Evolutionary conservation across 2,888 invertebrate species (phyloP).

Genomic region (Apotomis turbidana): DNA sequence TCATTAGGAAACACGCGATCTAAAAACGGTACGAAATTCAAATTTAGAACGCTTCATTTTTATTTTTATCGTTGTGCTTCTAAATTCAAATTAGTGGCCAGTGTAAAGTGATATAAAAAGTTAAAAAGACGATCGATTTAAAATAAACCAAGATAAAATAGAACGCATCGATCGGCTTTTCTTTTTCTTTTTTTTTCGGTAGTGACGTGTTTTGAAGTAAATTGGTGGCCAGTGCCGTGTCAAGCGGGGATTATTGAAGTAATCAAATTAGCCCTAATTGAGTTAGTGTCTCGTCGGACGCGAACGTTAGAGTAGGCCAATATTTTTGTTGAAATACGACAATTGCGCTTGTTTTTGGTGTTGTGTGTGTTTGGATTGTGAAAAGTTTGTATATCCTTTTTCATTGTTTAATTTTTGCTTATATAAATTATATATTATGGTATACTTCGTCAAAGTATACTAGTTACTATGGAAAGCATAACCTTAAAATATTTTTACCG

Average conservation of each 20-base stretch:
- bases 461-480: no score
- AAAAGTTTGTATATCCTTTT: conserved; percentile 34
- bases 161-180: not conserved
- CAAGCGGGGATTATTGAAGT: conserved; percentile 64
- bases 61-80: conserved; percentile 8
- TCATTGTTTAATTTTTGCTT: not conserved
- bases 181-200: not conserved
- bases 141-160: not conserved
- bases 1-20: conserved; percentile 52
- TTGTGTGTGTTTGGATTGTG: conserved; percentile 31
- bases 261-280: conserved; percentile 80
- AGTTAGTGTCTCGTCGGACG: conserved; percentile 67
- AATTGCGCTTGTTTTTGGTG: conserved; percentile 31
- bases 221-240: conserved; percentile 51
- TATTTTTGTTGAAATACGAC: conserved; percentile 46
- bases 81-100: conserved; percentile 14
- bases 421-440: not conserved
- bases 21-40: conserved; percentile 48
- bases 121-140: not conserved
- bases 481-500: no score
- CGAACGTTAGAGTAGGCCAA: conserved; percentile 52
- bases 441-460: not conserved
- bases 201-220: conserved; percentile 40
- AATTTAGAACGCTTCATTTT: conserved; percentile 18
- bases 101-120: not conserved